Percentiles rank a stretch among this genome's conserved stretches.
These are phyloP conservation scores for Hypomecis atomaria DNA, from an alignment of 2,888 invertebrate genomes.

Conservation along the genomic window DNA sequence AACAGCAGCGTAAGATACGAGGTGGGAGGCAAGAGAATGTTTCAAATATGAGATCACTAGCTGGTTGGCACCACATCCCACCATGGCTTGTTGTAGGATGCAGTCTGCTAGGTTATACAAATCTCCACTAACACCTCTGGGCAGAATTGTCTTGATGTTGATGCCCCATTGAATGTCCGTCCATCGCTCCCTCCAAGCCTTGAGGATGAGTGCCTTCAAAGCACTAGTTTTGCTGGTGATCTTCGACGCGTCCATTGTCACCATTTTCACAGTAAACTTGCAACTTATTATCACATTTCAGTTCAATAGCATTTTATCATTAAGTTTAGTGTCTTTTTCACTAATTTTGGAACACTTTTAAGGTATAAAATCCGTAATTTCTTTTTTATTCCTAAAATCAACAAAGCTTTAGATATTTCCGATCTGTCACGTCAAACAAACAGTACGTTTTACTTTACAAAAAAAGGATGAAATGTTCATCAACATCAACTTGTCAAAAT, in stretches of 20 bases:
- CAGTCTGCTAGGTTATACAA: constrained; percentile 97
- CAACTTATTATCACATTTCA: not conserved
- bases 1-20: constrained; percentile 96
- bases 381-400: not conserved
- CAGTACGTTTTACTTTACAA: no score
- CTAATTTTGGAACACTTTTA: not conserved
- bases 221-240: constrained; percentile 93
- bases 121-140: constrained; percentile 96
- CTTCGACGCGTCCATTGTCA: constrained; percentile 88
- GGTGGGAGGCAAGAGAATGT: constrained; percentile 95
- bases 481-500: no score
- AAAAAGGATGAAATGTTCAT: no score
- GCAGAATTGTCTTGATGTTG: constrained; percentile 95
- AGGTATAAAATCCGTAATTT: not conserved
- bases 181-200: constrained; percentile 98
- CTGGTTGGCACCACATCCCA: constrained; percentile 96
- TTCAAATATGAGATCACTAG: constrained; percentile 96
- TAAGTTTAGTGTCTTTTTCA: not conserved
- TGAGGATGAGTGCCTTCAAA: constrained; percentile 90
- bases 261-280: constrained; percentile 11
- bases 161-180: constrained; percentile 98
- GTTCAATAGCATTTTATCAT: constrained; percentile 2
- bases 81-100: constrained; percentile 96
- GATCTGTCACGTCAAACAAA: not conserved
- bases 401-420: not conserved